Base-by-base conservation (phyloP, 2,113 vertebrate genomes). In the Mus spicilegus region DNA sequence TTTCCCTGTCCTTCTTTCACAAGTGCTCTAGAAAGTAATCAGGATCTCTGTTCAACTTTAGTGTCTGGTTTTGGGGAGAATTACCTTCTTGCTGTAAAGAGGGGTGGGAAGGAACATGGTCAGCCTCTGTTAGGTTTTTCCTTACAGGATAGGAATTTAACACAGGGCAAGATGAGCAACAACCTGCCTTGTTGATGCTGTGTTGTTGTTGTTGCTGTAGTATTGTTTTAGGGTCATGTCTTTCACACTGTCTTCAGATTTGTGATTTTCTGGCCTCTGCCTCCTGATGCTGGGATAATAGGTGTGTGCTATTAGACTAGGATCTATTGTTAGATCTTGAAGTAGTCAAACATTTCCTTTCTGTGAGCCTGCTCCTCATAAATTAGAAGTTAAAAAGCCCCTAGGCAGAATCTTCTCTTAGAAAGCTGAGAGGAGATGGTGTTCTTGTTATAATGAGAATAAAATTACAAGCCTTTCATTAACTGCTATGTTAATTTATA, bases 1-100 rank as follows among this genome's bases (percentile, higher is more conserved):
- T 8, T 94, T 96, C 28, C 73, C 39, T 46, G 36, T 77, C n/a
- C 65, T 89, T 87, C 76, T 86, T 78, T 96, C 36, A 80, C 24
- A 75, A 75, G 63, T 39, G 63, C 63, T 91, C 19, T 36, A 33
- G 86, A 36, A 70, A 36, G 61, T 51, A 93, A 65, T 87, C 67
- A 78, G 11, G 42, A 73, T 86, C 36, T 70, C 58, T 56, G 26
- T 63, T 82, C 58, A 81, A 65, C 89, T 94, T 20, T 22, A 81
- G 0, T 81, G n/a, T 61, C 39, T 28, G 58, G 61, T 75, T 96
- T 90, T 1, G 14, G 42, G 22, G 26, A 78, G 54, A 73, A 13
- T 88, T 81, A 5, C 46, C 8, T 70, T 49, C 22, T 58, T 86
- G 12, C 26, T 89, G 0, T 89, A 87, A 84, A 36, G 56, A 54